Evolutionary conservation across 1,140 invertebrate genomes (phyloP), one percentile per base, ranked within the genome.

Genomic region (Drosophila repletoides): DNA sequence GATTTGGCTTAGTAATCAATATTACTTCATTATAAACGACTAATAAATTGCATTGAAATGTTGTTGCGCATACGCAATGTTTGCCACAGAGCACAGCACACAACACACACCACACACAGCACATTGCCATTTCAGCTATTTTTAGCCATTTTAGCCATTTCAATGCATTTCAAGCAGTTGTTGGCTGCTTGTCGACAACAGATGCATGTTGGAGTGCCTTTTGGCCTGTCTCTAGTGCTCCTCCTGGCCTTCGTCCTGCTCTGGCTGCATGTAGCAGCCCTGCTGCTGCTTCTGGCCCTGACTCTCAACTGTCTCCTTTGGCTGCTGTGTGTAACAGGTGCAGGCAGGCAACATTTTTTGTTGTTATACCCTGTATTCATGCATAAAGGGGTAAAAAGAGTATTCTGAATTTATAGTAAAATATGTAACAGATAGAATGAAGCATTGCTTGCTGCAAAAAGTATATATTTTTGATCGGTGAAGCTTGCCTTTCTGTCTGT

Each of bases 241-340:
- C 15, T 21, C 26, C 15, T 51, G 21, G 10, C 49, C 6, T 33
- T 22, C 5, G 15, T 49, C 12, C 34, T 24, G 19, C 22, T 22
- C 14, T 22, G 33, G 12, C 12, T 55, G n/a, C n/a, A n/a, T n/a
- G n/a, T n/a, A n/a, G n/a, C n/a, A n/a, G n/a, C n/a, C n/a, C n/a
- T n/a, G n/a, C n/a, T n/a, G n/a, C n/a, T n/a, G n/a, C n/a, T n/a
- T n/a, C n/a, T n/a, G 38, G 14, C 43, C 21, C 7, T 22, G 17
- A 12, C 34, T 26, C 38, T 48, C 31, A 53, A 24, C 36, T 56
- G 41, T 67, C 31, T 67, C 34, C 55, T 59, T 60, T 60, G 67
- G 33, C 48, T 69, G n/a, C n/a, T n/a, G n/a, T n/a, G 72, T 65
- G 77, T 83, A 84, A 86, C 79, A 84, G 79, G 80, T 84, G 79